These are phyloP conservation scores for Gerris lacustris DNA, from an alignment of 2,888 invertebrate genomes.

Conservation along the genomic window DNA sequence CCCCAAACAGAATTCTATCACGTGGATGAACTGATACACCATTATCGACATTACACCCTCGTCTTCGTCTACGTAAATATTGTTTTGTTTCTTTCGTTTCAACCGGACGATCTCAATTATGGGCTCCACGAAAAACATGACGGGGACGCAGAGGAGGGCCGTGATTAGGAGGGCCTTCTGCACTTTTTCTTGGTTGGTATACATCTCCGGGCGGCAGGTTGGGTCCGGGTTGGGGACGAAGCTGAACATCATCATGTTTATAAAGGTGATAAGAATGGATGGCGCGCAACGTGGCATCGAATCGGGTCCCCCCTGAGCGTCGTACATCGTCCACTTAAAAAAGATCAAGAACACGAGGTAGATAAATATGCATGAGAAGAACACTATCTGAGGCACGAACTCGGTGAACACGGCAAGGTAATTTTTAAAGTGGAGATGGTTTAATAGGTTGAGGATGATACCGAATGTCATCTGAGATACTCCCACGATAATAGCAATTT, in stretches of 20 bases:
- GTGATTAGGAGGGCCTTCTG: slow-evolving; percentile 40
- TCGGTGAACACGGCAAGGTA: slow-evolving; percentile 35
- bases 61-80: slow-evolving; percentile 10
- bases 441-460: slow-evolving; percentile 36
- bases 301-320: slow-evolving; percentile 16
- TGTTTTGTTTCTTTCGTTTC: slow-evolving; percentile 37
- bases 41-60: slow-evolving; percentile 42
- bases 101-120: slow-evolving; percentile 35
- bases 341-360: slow-evolving; percentile 43
- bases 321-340: slow-evolving; percentile 42
- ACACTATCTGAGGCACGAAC: slow-evolving; percentile 46
- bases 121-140: slow-evolving; percentile 44
- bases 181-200: slow-evolving; percentile 36
- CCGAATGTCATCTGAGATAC: slow-evolving; percentile 29
- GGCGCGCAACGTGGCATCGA: slow-evolving; percentile 40
- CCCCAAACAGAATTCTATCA: slow-evolving; percentile 48
- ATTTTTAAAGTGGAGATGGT: slow-evolving; percentile 25
- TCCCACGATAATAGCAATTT: neutral
- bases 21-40: slow-evolving; percentile 47
- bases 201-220: slow-evolving; percentile 7
- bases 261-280: slow-evolving; percentile 45
- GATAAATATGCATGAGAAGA: slow-evolving; percentile 43
- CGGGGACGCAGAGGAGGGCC: slow-evolving; percentile 41
- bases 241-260: slow-evolving; percentile 43
- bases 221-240: slow-evolving; percentile 33